Evolutionary conservation across 2,113 vertebrate species (phyloP).

Genomic region (Cyanistes caeruleus): DNA sequence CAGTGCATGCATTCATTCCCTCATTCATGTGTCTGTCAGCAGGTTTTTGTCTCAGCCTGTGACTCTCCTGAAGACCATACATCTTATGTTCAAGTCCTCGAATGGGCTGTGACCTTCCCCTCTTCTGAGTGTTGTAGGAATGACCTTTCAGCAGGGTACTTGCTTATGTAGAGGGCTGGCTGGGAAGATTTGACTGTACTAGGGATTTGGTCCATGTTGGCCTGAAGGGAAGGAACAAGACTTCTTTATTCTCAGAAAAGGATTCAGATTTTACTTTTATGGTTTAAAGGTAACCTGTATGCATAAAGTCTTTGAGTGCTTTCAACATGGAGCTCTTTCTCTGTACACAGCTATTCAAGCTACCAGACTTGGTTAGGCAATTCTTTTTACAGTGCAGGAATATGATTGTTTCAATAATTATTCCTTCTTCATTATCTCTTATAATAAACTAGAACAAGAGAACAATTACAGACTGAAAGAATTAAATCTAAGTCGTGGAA

Average conservation of each 20-base stretch:
- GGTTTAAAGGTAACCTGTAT: background rate
- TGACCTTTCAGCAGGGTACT: conserved; percentile 61
- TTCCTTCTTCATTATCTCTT: background rate
- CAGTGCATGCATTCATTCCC: conserved; percentile 12
- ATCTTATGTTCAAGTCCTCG: conserved; percentile 54
- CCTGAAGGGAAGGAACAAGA: conserved; percentile 2
- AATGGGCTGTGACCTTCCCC: conserved; percentile 38
- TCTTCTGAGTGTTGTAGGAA: background rate
- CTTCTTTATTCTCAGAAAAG: conserved; percentile 41
- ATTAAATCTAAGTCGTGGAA: background rate
- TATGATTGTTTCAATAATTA: background rate
- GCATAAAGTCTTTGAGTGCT: background rate
- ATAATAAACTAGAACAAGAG: background rate
- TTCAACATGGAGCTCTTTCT: background rate
- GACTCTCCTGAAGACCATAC: conserved; percentile 48
- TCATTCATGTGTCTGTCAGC: conserved; percentile 49
- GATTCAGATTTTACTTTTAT: conserved; percentile 24
- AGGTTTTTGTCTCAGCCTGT: conserved; percentile 54
- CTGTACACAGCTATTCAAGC: background rate
- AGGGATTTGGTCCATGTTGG: background rate
- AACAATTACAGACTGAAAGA: background rate
- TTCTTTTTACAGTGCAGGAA: background rate
- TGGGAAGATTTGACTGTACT: background rate
- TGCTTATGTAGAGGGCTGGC: background rate
- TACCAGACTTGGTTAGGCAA: background rate